Conservation (phyloP, 2,113 vertebrate genomes). For the Octodon degus region DNA sequence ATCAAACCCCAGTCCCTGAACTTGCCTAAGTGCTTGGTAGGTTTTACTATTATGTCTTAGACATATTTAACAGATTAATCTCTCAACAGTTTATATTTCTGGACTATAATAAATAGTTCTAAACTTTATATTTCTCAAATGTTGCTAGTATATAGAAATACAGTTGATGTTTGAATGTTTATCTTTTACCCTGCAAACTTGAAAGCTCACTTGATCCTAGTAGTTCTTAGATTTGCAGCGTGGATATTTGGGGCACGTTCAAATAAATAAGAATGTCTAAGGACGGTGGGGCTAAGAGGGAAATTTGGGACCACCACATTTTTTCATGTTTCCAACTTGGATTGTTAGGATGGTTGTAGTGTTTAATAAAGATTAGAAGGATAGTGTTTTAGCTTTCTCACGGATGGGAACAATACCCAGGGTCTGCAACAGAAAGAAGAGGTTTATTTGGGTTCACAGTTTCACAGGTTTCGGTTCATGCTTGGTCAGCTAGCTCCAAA, state of each 20-base stretch:
- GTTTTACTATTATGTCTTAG: background rate
- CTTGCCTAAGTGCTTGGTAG: background rate
- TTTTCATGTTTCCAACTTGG: background rate
- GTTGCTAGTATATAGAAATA: background rate
- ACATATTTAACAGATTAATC: slow-evolving; percentile 12
- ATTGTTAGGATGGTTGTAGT: background rate
- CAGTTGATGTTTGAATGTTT: background rate
- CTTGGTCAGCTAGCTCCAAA: background rate
- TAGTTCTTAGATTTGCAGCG: background rate
- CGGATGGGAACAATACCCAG: background rate
- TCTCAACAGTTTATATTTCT: background rate
- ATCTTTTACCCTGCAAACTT: background rate
- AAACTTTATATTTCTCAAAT: background rate
- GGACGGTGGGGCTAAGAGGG: background rate
- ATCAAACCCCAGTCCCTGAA: too few relatives aligned
- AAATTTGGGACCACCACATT: background rate
- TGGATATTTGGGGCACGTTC: background rate
- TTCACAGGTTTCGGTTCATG: background rate
- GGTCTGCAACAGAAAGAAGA: background rate
- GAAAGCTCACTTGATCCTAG: background rate
- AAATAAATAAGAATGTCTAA: background rate
- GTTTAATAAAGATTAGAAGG: slow-evolving; percentile 22
- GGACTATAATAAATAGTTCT: background rate
- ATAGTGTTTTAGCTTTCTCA: background rate
- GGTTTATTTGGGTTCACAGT: background rate